Conservation (phyloP, 1,140 invertebrate species). For the Triops longicaudatus region DNA sequence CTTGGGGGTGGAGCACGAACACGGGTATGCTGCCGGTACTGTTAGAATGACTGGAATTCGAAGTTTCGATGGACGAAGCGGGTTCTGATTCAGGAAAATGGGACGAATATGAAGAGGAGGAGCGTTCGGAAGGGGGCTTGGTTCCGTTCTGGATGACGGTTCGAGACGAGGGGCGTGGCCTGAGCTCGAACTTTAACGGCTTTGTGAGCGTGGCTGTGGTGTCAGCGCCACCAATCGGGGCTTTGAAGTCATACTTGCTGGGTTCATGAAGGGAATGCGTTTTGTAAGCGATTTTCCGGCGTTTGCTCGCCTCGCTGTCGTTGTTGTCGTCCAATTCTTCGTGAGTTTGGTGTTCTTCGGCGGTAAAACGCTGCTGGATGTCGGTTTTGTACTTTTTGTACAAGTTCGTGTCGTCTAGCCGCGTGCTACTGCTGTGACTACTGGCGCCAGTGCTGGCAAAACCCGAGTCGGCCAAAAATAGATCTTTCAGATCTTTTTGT, state of each 20-base stretch:
- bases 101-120: slow-evolving; percentile 36
- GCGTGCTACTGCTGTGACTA: slow-evolving; percentile 19
- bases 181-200: neutral
- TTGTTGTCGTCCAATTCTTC: slow-evolving; percentile 31
- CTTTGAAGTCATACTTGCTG: neutral
- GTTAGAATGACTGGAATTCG: slow-evolving; percentile 11
- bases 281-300: slow-evolving; percentile 31
- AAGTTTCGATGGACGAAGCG: slow-evolving; percentile 32
- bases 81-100: slow-evolving; percentile 31
- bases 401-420: slow-evolving; percentile 22
- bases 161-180: slow-evolving; percentile 34
- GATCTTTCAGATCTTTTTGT: neutral
- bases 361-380: slow-evolving; percentile 74
- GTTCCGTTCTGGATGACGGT: slow-evolving; percentile 38
- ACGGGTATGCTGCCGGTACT: slow-evolving; percentile 51
- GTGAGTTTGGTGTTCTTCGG: slow-evolving; percentile 35
- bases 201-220: neutral
- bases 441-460: slow-evolving; percentile 17
- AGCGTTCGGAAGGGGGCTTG: slow-evolving; percentile 35
- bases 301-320: slow-evolving; percentile 29
- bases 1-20: slow-evolving; percentile 71
- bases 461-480: neutral
- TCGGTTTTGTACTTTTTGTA: slow-evolving; percentile 85
- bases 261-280: neutral
- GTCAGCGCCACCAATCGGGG: neutral